Evolutionary conservation across 2,797 vertebrate species (phyloP), one percentile per base, ranked within the genome.

Genomic region (Microhierax caerulescens): DNA sequence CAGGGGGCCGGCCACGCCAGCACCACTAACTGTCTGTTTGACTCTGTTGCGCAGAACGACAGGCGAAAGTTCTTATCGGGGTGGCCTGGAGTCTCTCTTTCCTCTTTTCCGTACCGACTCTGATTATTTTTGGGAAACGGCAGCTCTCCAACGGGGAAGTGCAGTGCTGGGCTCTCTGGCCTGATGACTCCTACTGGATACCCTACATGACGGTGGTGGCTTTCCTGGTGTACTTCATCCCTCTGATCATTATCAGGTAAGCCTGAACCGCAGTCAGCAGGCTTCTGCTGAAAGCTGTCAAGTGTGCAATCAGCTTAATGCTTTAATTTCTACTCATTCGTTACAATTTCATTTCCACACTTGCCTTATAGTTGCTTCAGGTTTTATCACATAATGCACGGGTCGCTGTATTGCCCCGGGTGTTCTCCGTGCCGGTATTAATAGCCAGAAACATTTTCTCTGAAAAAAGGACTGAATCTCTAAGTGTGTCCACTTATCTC

Each of bases 101-200:
- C 97, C 95, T 98, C 48, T 98, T 98, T 96, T 98, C 98, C 54
- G 97, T 98, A 65, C 98, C 98, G 23, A 98, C 98, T 56, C 94
- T 98, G 88, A 95, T 98, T 86, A 98, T 98, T 94, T 98, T 98
- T 85, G 98, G 98, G 94, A 98, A 98, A 68, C 97, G 97, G 61
- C 96, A 98, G 47, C 97, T 98, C 30, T 92, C 98, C 76, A 98
- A 98, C 0, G 98, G 98, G 14, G 98, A 98, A 97, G 96, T 98
- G 13, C 98, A 98, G 28, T 98, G 98, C 84, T 98, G 98, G 98
- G 98, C 98, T 65, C 91, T 97, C 77, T 98, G 98, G 98, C 98
- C 98, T 4, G 97, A 98, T 3, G 98, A 98, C 7, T 98, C 98
- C 50, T 98, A 98, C 90, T 98, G 98, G 98, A 98, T 98, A 9